Evolutionary conservation across 2,113 vertebrate species (phyloP), one percentile per base, ranked within the genome.

Genomic region (Enhydra lutris): DNA sequence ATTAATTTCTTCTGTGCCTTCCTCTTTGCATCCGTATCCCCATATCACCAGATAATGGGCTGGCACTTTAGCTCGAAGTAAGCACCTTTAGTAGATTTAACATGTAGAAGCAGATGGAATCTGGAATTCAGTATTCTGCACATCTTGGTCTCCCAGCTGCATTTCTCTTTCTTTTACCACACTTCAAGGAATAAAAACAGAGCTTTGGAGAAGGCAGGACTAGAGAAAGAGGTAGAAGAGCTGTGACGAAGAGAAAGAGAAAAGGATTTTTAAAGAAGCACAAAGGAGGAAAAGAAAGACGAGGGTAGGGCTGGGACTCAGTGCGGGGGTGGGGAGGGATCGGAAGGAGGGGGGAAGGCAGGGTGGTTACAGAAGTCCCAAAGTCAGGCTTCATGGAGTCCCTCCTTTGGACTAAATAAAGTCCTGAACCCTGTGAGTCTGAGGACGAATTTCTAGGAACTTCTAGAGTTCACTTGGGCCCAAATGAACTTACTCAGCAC

Each of bases 281-380:
- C n/a, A 85, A 42, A 96, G 42, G 45, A 26, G 3, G 50, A 24
- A 18, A 29, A n/a, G 6, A 13, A 42, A 17, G 31, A 18, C 1
- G 18, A 47, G 9, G 12, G 17, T 20, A 15, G 47, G 2, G 18
- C 0, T 1, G 31, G 26, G 47, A 5, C 42, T 24, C 2, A 0
- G 20, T 29, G 59, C 36, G 31, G 6, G 15, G 1, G 61, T 4
- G 0, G 26, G 26, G 4, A 4, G 26, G 61, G 24, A 6, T 55
- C 5, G 50, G 50, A 52, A 52, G 26, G 23, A 65, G 31, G 2
- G 63, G 63, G 6, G 7, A 55, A 36, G 52, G 63, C 57, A 18
- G 31, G 13, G 50, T 42, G 42, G 18, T 47, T 14, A 34, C 39
- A 39, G 7, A 39, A 55, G 13, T 11, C 21, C n/a, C 45, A 4